Evolutionary conservation across 1,140 invertebrate species (phyloP).

Genomic region (Saxidomus purpurata): DNA sequence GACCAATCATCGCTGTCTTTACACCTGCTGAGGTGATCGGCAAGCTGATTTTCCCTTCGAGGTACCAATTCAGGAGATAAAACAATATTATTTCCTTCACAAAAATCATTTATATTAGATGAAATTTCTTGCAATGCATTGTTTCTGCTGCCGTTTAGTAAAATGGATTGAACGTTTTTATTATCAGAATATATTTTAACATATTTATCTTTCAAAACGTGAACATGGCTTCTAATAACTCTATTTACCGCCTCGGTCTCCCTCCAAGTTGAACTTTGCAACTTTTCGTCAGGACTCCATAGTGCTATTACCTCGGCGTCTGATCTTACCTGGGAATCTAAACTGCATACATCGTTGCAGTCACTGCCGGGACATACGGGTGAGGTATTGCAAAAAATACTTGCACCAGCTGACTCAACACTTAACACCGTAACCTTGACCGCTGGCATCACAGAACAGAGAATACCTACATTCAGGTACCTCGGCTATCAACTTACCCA

Average conservation of each 20-base stretch:
- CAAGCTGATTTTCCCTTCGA: background rate
- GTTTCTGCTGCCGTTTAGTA: background rate
- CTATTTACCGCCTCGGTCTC: slow-evolving; percentile 10
- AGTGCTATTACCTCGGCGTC: background rate
- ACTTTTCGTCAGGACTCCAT: background rate
- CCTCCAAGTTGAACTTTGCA: background rate
- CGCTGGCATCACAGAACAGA: too few species aligned
- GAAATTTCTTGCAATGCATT: background rate
- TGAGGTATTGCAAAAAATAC: too few species aligned
- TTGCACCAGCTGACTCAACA: too few species aligned
- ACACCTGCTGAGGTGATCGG: slow-evolving; percentile 26
- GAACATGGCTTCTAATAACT: background rate
- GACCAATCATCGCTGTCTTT: slow-evolving; percentile 57
- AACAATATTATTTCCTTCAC: background rate
- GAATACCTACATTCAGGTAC: too few species aligned
- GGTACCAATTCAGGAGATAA: slow-evolving; percentile 37
- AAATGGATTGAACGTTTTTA: slow-evolving; percentile 17
- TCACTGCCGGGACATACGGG: too few species aligned
- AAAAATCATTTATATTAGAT: background rate
- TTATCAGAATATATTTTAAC: slow-evolving; percentile 19
- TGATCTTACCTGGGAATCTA: too few species aligned
- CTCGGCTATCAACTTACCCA: too few species aligned
- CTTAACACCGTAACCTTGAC: too few species aligned
- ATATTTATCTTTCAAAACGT: background rate
- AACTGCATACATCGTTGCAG: too few species aligned